Base-by-base conservation (phyloP, 2,888 invertebrate genomes). In the Sinohyriopsis cumingii region DNA sequence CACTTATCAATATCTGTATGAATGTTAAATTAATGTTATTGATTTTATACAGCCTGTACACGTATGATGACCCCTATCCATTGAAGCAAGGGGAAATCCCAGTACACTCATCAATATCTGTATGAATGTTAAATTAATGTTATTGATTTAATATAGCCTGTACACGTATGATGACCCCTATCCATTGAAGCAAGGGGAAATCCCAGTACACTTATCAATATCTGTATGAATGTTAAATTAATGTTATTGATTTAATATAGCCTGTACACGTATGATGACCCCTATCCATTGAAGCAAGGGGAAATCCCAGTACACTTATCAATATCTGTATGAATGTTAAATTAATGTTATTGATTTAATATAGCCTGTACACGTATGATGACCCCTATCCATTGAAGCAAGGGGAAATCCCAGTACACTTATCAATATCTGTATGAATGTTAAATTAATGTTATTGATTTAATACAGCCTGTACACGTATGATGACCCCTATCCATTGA, bases 91-190 rank as follows among this genome's bases (percentile, higher is more conserved):
- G 67, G 59, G 55, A 55, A n/a, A 25, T 15, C 18, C 54, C 20
- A 18, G 60, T 25, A 69, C 73, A 76, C 63, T 76, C 76, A 65
- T 76, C 62, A n/a, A 73, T 59, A 67, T 76, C 76, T 75, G 54
- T 18, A 59, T 55, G 9, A 9, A n/a, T 54, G 55, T 7, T 20
- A 18, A 63, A 22, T 61, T 33, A 45, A 45, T 45, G 1, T 33
- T 33, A 7, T 7, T 33, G 33, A 33, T 33, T 33, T 33, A 9
- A 33, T 33, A 33, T 1, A 33, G 33, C 33, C 33, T 33, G 33
- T 9, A 7, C 33, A 7, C 1, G 33, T 33, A 28, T 28, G 28
- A 28, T 28, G 28, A 28, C 28, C 28, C 28, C 0, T 28, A 28
- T 54, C 74, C 77, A 70, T 70, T 61, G 15, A 65, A 45, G 64